Base-by-base conservation (phyloP, 2,888 invertebrate species). In the Polymixis flavicincta region DNA sequence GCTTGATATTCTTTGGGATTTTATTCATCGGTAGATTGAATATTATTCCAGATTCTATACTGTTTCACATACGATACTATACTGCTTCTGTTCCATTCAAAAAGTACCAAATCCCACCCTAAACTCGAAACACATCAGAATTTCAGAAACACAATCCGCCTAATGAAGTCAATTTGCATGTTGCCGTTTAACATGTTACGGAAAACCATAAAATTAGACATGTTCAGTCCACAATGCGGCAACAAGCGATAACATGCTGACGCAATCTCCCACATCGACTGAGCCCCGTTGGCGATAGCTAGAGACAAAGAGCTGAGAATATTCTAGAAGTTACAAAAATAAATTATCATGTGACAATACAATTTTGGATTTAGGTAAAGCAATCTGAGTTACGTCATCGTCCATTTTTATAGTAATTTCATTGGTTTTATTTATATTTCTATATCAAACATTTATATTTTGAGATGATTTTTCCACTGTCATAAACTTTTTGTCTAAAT, bases 241-340 rank as follows among this genome's bases (percentile, higher is more conserved):
- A 87, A 88, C 88, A 89, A 89, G 74, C 82, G 85, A 90, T 90
- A 91, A 87, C 86, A 88, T 83, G 78, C 83, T 85, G 89, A 87
- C 88, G 87, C 88, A 90, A 92, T 92, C 91, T 89, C 82, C 74
- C 85, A 80, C 87, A 90, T 89, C 88, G 87, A 90, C 87, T 87
- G 83, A 60, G 70, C 70, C 74, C 74, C 55, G 48, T 28, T 76
- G 82, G 84, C 78, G 86, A 83, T 84, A 83, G 76, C 70, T 78
- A 71, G 80, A 80, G 85, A 89, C 92, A 90, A 87, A 89, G 84
- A 84, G n/a, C 32, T 37, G 13, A 14, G 14, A 52, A n/a, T 11
- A 19, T 60, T 48, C 77, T 77, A 19, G 76, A 76, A 69, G 32
- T 13, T 22, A 13, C n/a, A n/a, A 42, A 37, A 37, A 19, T 25